Base-by-base conservation (phyloP, 2,888 invertebrate genomes). In the Luperina nickerlii region DNA sequence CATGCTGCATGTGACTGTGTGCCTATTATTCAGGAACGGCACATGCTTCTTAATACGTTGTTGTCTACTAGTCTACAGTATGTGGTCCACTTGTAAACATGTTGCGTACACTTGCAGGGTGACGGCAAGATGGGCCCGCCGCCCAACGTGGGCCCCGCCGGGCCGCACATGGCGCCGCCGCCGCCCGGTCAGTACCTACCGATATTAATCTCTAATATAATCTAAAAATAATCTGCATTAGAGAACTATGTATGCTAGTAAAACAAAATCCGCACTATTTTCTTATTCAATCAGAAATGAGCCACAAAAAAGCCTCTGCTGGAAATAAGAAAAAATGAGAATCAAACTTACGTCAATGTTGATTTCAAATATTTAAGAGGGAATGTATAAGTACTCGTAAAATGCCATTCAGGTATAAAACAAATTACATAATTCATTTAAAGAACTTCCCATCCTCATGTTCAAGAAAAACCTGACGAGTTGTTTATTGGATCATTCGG, bases 121-220 rank as follows among this genome's bases (percentile, higher is more conserved):
- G 94, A 95, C 76, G 87, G 90, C 80, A 92, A 92, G 82, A 88
- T 92, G 92, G 91, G 91, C 15, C 90, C 91, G 48, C 93, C 91
- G 54, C 88, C 93, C 5, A 88, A 83, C 81, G 90, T 86, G 81
- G 88, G 91, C 32, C 81, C 83, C 66, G 63, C 48, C 0, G 87
- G 57, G 27, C 87, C 87, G 87, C 90, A 92, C 89, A 90, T 93
- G 93, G 93, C 92, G 84, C 93, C 95, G 84, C 95, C 94, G 60
- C 95, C 94, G 68, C 96, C 95, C 2, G 95, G 95, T 95, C 15
- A 89, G 88, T 85, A 73, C 42, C 13, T 18, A 20, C 3, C 15
- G 13, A 9, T 9, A 2, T n/a, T n/a, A n/a, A n/a, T n/a, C n/a
- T n/a, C n/a, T n/a, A n/a, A n/a, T n/a, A n/a, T n/a, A n/a, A n/a